Evolutionary conservation across 2,113 vertebrate genomes (phyloP), one percentile per base, ranked within the genome.

Genomic region (Myotis yumanensis): DNA sequence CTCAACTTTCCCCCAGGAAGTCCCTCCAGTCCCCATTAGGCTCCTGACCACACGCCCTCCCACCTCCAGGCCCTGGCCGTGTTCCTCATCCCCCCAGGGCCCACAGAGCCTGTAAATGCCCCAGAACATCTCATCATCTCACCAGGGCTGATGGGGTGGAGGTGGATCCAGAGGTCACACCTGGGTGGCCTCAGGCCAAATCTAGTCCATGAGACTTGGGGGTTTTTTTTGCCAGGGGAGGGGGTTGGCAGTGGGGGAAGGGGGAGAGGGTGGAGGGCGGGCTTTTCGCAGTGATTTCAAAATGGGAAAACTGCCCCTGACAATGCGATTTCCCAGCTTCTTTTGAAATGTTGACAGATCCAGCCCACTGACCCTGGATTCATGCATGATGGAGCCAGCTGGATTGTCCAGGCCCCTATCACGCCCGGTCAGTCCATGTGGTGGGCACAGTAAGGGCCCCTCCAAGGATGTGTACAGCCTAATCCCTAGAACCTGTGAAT

Each of bases 1-100:
- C 85, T n/a, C 35, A 90, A 88, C 93, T 90, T 93, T 90, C 95
- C 96, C 95, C 90, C 22, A 93, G 96, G 88, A 86, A 86, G 17
- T 82, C 69, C 51, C 94, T 69, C 8, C 59, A 59, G 88, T 9
- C 52, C 75, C 51, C 7, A 2, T 1, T 3, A 9, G 12, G 51
- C 80, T 95, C 64, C 93, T 71, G 95, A 64, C 54, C 68, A 37
- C 3, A 1, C 51, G 93, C 66, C 83, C 68, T 82, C 51, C 69
- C 35, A n/a, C 54, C 54, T 69, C 22, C 8, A 25, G 69, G 51
- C 20, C 64, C 80, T 57, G 30, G 17, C 25, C n/a, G 28, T 51
- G 12, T 48, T 90, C 43, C 35, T 64, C n/a, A n/a, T 35, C 48
- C 90, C 90, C 69, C 80, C 81, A 32, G 69, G 72, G 52, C 46